These are phyloP conservation scores for Willowsia nigromaculata DNA, from an alignment of 2,888 invertebrate species.

Conservation along the genomic window DNA sequence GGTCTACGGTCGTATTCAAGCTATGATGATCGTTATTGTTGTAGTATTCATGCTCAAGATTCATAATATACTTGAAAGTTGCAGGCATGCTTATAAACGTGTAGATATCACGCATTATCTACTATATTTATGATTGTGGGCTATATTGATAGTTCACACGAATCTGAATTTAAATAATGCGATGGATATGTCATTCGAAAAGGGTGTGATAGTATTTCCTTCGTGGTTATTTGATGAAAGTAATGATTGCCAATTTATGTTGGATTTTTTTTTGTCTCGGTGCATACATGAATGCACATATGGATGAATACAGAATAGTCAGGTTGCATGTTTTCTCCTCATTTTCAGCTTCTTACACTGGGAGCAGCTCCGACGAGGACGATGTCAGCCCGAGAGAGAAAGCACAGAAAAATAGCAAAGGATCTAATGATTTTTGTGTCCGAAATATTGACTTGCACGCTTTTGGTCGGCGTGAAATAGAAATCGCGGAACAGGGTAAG, in stretches of 20 bases:
- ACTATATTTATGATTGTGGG: background rate
- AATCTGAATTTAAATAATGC: background rate
- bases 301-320: background rate
- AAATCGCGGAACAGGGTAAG: constrained; percentile 95
- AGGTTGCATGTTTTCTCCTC: constrained; percentile 53
- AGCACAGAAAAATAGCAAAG: constrained; percentile 90
- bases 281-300: background rate
- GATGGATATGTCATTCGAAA: constrained; percentile 15
- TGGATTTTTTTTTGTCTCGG: background rate
- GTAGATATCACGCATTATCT: background rate
- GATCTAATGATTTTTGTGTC: constrained; percentile 95
- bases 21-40: background rate
- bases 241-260: constrained; percentile 44
- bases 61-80: background rate
- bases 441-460: constrained; percentile 95
- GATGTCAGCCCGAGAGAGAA: constrained; percentile 96
- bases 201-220: constrained; percentile 56
- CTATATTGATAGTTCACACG: background rate
- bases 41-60: background rate
- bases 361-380: constrained; percentile 95
- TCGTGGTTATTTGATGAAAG: constrained; percentile 18
- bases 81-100: background rate
- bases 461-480: constrained; percentile 96
- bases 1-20: background rate
- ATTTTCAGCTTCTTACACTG: constrained; percentile 85